Percentiles rank a stretch among this genome's conserved stretches.
These are phyloP conservation scores for Agrochola macilenta DNA, from an alignment of 2,888 invertebrate genomes.

Conservation along the genomic window DNA sequence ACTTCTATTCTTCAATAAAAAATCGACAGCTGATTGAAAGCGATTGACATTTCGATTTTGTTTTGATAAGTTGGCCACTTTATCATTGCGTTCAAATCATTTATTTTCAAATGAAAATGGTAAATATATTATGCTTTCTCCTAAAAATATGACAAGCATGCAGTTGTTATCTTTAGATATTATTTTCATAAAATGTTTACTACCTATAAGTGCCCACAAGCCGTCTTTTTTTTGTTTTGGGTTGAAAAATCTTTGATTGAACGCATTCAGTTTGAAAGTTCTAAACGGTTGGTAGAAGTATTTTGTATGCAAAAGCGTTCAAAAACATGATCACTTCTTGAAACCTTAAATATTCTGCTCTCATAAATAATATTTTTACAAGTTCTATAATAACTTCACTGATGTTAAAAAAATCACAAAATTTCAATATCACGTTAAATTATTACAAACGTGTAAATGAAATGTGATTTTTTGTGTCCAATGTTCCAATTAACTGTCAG, in stretches of 20 bases:
- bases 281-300: slow-evolving; percentile 9
- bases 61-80: slow-evolving; percentile 62
- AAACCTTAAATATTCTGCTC: neutral
- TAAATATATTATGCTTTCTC: neutral
- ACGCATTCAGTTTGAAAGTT: slow-evolving; percentile 14
- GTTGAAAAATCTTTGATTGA: neutral
- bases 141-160: neutral
- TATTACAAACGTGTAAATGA: too few relatives aligned
- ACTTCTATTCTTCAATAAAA: slow-evolving; percentile 75
- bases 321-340: neutral
- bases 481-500: slow-evolving; percentile 6
- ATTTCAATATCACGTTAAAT: neutral
- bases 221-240: neutral
- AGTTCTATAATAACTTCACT: neutral
- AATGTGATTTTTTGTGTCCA: too few relatives aligned
- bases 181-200: neutral
- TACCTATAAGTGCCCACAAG: rapidly evolving
- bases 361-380: neutral
- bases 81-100: slow-evolving; percentile 45
- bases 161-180: neutral
- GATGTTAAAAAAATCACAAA: neutral
- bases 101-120: neutral
- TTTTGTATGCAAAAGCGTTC: slow-evolving; percentile 9
- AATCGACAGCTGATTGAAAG: slow-evolving; percentile 87
- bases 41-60: slow-evolving; percentile 77